These are phyloP conservation scores for Actinernus sp. DNA, from an alignment of 92 coral and sea anemone genomes.

Conservation along the genomic window DNA sequence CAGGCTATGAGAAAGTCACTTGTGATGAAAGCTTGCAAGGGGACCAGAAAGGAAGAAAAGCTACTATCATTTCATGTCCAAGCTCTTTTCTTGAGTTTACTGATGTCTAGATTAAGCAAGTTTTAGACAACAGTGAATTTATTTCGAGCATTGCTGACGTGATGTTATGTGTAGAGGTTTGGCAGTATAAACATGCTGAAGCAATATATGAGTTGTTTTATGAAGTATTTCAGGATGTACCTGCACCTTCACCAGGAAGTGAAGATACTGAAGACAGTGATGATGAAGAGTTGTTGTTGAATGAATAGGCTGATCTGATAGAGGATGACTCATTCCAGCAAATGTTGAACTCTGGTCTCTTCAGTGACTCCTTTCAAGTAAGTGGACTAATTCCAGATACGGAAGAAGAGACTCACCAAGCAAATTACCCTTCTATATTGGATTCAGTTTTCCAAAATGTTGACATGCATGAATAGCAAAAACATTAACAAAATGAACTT, in stretches of 20 bases:
- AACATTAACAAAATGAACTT: no score
- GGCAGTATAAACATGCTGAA: no score
- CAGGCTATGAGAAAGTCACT: slow-evolving; percentile 14
- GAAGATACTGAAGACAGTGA: no score
- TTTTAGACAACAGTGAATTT: slow-evolving; percentile 25
- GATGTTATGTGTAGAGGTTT: slow-evolving; percentile 20
- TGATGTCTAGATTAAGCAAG: slow-evolving; percentile 32
- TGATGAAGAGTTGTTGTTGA: no score
- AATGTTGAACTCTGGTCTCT: slow-evolving; percentile 15
- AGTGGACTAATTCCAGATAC: slow-evolving; percentile 14
- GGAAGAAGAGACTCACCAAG: slow-evolving; percentile 15
- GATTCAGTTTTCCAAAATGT: no score
- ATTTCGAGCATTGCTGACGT: slow-evolving; percentile 25
- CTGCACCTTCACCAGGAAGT: slow-evolving; percentile 18
- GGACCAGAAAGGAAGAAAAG: slow-evolving; percentile 27
- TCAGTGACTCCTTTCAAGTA: slow-evolving; percentile 16
- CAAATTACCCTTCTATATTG: slow-evolving; percentile 9
- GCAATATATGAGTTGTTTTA: no score
- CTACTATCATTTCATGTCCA: slow-evolving; percentile 36
- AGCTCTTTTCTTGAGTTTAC: slow-evolving; percentile 30
- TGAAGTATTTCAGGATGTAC: slow-evolving; percentile 43
- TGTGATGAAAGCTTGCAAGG: slow-evolving; percentile 29
- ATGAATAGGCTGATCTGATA: slow-evolving; percentile 12
- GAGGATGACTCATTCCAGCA: slow-evolving; percentile 37
- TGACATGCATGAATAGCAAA: no score